phyloP scores from a whole-genome alignment of 1,140 invertebrate species.

The Telenomus remus region DNA sequence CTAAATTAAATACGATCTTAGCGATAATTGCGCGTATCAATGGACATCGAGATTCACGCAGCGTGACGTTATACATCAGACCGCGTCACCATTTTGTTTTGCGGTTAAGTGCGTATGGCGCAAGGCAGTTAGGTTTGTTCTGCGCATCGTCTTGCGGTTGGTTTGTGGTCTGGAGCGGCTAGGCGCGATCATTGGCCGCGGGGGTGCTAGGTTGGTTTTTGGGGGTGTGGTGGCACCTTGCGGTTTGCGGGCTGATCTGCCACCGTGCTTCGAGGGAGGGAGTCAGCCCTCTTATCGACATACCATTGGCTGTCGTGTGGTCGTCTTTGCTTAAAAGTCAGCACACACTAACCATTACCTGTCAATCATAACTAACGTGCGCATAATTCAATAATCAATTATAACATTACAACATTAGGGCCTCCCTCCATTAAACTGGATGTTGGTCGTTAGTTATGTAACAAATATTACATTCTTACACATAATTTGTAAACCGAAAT shows the following conservation, averaged over 20 bases:
- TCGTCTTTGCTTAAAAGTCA: slow-evolving; percentile 47
- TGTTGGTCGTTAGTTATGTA: too few species aligned
- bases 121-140: slow-evolving; percentile 63
- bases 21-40: slow-evolving; percentile 14
- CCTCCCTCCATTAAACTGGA: too few species aligned
- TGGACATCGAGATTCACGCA: slow-evolving; percentile 7
- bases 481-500: too few species aligned
- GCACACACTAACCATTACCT: slow-evolving; percentile 20
- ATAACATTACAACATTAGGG: too few species aligned
- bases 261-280: slow-evolving; percentile 61
- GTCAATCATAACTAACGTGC: slow-evolving; percentile 6
- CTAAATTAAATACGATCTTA: too few species aligned
- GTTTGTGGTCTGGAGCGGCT: slow-evolving; percentile 74
- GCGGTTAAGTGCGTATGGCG: slow-evolving; percentile 69
- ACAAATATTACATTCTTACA: too few species aligned
- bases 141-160: slow-evolving; percentile 77
- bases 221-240: slow-evolving; percentile 76
- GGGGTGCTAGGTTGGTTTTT: slow-evolving; percentile 73
- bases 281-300: slow-evolving; percentile 69
- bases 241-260: slow-evolving; percentile 75
- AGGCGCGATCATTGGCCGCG: slow-evolving; percentile 75
- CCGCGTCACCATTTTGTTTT: slow-evolving; percentile 74
- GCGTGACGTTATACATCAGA: slow-evolving; percentile 25
- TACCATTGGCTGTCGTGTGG: slow-evolving; percentile 58
- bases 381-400: slow-evolving; percentile 6